Conservation (phyloP, 2,797 vertebrate species). For the Craterocephalus amniculus region DNA sequence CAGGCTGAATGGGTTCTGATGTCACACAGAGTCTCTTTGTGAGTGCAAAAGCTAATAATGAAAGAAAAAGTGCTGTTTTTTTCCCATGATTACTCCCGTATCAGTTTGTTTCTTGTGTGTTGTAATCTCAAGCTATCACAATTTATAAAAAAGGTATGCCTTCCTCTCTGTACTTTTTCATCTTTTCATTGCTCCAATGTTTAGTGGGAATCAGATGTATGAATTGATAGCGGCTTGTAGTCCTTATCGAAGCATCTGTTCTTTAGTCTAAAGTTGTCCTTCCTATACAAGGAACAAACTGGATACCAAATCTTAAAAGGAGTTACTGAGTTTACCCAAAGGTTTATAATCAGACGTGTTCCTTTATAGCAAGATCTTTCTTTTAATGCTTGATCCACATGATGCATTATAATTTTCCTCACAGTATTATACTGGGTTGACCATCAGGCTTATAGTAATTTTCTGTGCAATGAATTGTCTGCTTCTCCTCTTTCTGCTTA, state of each 20-base stretch:
- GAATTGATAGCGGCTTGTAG: background rate
- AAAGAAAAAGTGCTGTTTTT: background rate
- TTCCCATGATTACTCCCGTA: background rate
- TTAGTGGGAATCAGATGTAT: background rate
- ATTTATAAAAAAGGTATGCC: background rate
- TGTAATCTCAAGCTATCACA: background rate
- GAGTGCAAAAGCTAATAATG: conserved; percentile 11
- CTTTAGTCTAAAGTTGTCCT: background rate
- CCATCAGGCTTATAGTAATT: background rate
- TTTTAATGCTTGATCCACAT: conserved; percentile 1
- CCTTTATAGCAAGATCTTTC: no score
- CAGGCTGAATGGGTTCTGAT: conserved; percentile 22
- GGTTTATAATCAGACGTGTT: conserved; percentile 1
- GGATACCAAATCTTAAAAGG: background rate
- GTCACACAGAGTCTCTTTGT: conserved; percentile 20
- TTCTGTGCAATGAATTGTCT: background rate
- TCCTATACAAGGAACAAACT: background rate
- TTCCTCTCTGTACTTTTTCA: background rate
- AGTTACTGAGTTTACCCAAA: background rate
- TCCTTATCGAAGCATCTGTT: background rate
- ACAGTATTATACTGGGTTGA: conserved; percentile 1
- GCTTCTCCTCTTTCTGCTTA: background rate
- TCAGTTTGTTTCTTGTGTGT: background rate
- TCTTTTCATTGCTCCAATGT: background rate
- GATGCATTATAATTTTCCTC: background rate